Conservation (phyloP, 53 echinoderm and acorn worm genomes). For the Astropecten irregularis region DNA sequence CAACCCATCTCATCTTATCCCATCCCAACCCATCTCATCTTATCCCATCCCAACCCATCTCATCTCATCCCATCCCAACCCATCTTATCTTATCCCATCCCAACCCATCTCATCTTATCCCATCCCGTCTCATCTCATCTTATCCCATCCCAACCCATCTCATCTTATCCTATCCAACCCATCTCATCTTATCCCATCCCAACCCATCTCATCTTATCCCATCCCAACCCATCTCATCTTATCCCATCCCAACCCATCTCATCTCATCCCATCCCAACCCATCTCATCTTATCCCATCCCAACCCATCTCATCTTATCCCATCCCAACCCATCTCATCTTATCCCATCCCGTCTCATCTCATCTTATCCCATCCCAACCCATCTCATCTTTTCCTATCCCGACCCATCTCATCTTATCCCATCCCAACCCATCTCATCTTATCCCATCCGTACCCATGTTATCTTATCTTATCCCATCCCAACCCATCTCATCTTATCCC, state of each 20-base stretch:
- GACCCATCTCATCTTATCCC: neutral
- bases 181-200: neutral
- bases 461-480: conserved; percentile 27
- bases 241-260: conserved; percentile 15
- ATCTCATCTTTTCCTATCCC: neutral
- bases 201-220: conserved; percentile 3
- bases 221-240: conserved; percentile 7
- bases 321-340: conserved; percentile 24
- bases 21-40: neutral
- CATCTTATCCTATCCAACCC: conserved; percentile 24
- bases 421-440: neutral
- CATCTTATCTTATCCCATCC: neutral
- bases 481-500: neutral
- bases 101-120: conserved; percentile 9
- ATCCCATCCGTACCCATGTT: conserved; percentile 1
- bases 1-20: neutral
- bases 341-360: conserved; percentile 14
- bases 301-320: conserved; percentile 29
- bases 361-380: conserved; percentile 37
- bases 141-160: conserved; percentile 22
- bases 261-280: neutral
- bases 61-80: neutral
- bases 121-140: conserved; percentile 10
- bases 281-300: neutral
- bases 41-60: neutral